These are phyloP conservation scores for Otus scops DNA, from an alignment of 2,797 vertebrate species.

Conservation along the genomic window DNA sequence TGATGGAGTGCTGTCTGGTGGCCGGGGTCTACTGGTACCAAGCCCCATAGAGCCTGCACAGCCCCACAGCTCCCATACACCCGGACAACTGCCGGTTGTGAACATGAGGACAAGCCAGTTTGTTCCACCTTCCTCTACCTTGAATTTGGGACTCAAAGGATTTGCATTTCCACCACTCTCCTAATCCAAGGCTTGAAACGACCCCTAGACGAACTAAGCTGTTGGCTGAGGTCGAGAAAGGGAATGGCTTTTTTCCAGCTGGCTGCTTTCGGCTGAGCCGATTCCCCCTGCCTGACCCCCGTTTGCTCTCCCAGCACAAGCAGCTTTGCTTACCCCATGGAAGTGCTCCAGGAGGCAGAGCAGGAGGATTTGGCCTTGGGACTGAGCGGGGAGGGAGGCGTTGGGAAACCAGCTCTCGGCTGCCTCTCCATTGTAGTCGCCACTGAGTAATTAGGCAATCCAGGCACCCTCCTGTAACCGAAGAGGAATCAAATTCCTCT, in stretches of 20 bases:
- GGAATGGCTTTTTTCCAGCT: slow-evolving; percentile 24
- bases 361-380: neutral
- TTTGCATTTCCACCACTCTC: slow-evolving; percentile 3
- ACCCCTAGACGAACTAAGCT: neutral
- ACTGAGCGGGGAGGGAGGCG: neutral
- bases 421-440: neutral
- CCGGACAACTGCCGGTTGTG: neutral
- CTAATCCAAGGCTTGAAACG: neutral
- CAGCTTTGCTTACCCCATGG: neutral
- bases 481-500: slow-evolving; percentile 7
- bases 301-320: neutral
- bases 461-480: neutral
- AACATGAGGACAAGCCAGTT: neutral
- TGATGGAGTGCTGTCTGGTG: neutral
- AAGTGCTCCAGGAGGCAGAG: neutral
- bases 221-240: neutral
- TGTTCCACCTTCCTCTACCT: neutral
- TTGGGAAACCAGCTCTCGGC: neutral
- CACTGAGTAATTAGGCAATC: neutral
- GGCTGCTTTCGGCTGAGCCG: neutral
- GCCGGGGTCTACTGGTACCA: neutral
- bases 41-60: neutral
- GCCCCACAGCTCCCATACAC: neutral
- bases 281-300: neutral
- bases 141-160: neutral